Percentiles rank a stretch among this genome's conserved stretches.
Conservation (phyloP, 1,140 invertebrate genomes). For the Drosophila carrolli region DNA sequence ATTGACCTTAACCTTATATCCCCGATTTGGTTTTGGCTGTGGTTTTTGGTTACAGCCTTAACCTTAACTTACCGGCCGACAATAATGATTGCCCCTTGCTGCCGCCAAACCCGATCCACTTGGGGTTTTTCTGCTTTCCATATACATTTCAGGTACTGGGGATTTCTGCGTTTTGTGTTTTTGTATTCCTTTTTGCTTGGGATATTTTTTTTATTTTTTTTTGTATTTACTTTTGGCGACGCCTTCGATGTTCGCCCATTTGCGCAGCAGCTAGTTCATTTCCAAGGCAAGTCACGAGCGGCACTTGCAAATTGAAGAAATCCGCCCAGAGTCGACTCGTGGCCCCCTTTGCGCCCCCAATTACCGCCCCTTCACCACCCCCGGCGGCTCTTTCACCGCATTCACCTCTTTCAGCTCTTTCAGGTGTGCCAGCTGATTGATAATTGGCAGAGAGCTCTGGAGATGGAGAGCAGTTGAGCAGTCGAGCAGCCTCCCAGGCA, state of each 20-base stretch:
- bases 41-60: background rate
- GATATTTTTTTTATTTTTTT: constrained; percentile 9
- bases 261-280: constrained; percentile 54
- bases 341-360: constrained; percentile 11
- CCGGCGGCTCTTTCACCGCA: constrained; percentile 5
- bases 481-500: constrained; percentile 18
- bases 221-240: constrained; percentile 43
- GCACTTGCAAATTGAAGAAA: constrained; percentile 73
- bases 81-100: background rate
- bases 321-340: constrained; percentile 42
- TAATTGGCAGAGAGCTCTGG: constrained; percentile 37
- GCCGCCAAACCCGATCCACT: constrained; percentile 3
- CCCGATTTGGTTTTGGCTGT: background rate
- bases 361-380: background rate
- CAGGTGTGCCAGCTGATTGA: constrained; percentile 58
- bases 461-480: constrained; percentile 8
- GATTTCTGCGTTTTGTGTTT: background rate
- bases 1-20: constrained; percentile 1
- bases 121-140: constrained; percentile 1
- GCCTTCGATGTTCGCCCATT: constrained; percentile 50
- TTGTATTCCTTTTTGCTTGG: background rate
- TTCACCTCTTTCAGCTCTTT: constrained; percentile 2
- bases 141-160: constrained; percentile 1
- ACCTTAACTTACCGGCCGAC: background rate
- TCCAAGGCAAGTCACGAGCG: constrained; percentile 77